Conservation (phyloP, 1,140 invertebrate species). For the Hypothenemus hampei region DNA sequence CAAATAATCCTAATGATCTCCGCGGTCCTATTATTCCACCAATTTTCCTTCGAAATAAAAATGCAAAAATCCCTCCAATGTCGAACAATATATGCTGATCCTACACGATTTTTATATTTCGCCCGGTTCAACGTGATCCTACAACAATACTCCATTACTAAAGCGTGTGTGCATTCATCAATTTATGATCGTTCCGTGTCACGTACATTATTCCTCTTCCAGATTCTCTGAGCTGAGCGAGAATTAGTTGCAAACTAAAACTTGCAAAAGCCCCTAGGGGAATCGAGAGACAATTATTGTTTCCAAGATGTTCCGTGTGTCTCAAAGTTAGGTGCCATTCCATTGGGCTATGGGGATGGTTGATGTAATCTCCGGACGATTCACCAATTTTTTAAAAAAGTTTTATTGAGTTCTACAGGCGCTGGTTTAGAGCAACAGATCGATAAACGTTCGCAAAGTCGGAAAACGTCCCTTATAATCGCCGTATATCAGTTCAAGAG, state of each 20-base stretch:
- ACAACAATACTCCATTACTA: conserved; percentile 1
- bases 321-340: not conserved
- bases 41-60: too few relatives aligned
- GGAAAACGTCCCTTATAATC: not conserved
- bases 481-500: too few relatives aligned
- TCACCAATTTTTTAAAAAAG: not conserved
- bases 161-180: not conserved
- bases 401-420: not conserved
- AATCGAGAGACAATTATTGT: conserved; percentile 8
- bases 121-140: not conserved
- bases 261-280: not conserved
- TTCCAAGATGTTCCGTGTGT: too few relatives aligned
- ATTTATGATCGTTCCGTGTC: conserved; percentile 1
- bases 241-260: conserved; percentile 11
- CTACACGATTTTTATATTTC: not conserved
- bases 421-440: not conserved
- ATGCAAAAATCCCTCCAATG: too few relatives aligned
- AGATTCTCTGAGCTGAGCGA: not conserved
- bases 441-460: not conserved
- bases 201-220: conserved; percentile 1
- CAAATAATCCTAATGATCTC: too few relatives aligned
- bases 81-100: too few relatives aligned
- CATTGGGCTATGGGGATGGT: not conserved
- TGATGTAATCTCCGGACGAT: not conserved
- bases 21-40: too few relatives aligned